A percentile compares a stretch with the other conserved stretches of the same genome.
These are phyloP conservation scores for Tokudaia tokunoshimensis DNA, from an alignment of 2,797 vertebrate species.

Conservation along the genomic window DNA sequence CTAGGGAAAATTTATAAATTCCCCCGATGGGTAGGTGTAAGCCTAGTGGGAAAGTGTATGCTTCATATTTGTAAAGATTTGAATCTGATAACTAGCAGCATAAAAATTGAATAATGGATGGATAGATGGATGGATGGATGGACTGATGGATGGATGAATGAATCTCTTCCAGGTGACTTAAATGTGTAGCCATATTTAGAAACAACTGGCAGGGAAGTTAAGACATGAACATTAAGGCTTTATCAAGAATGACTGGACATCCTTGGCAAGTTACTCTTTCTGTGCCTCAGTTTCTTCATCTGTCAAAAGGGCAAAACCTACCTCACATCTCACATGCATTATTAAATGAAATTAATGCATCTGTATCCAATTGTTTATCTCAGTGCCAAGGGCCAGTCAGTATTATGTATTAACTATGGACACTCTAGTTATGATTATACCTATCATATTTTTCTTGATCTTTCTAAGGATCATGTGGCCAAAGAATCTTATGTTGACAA, in stretches of 20 bases:
- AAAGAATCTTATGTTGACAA: not conserved
- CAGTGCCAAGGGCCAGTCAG: not conserved
- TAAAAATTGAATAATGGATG: not conserved
- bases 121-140: too few species aligned
- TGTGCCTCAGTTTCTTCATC: not conserved
- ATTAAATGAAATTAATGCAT: slow-evolving; percentile 9
- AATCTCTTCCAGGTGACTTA: not conserved
- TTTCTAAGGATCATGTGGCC: not conserved
- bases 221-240: not conserved
- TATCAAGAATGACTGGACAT: not conserved
- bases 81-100: not conserved
- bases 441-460: not conserved
- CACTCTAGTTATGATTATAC: not conserved
- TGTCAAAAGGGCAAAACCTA: slow-evolving; percentile 8
- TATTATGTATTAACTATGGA: not conserved
- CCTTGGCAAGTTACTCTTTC: slow-evolving; percentile 28
- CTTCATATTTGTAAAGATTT: not conserved
- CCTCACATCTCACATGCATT: not conserved
- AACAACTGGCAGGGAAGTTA: not conserved
- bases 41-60: not conserved
- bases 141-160: not conserved
- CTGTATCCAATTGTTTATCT: not conserved
- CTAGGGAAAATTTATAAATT: not conserved
- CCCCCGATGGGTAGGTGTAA: not conserved
- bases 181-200: not conserved